A percentile compares a stretch with the other conserved stretches of the same genome.
These are phyloP conservation scores for Percopsis omiscomaycus DNA, from an alignment of 2,797 vertebrate genomes.

Conservation along the genomic window DNA sequence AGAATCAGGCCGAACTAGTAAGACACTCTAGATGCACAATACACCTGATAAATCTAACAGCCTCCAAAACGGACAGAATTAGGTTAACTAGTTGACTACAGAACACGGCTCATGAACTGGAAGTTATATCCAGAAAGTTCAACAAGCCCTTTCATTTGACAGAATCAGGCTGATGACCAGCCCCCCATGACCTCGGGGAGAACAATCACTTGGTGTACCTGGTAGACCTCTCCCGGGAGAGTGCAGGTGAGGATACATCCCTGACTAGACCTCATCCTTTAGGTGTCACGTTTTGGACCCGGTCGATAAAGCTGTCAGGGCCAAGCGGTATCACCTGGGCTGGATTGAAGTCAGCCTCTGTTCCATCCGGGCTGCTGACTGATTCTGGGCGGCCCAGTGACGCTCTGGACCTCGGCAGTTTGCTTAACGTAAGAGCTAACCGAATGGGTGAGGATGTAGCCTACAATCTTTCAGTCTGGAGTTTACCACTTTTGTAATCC, in stretches of 20 bases:
- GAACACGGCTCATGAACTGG: constrained; percentile 32
- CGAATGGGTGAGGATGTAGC: too few relatives aligned
- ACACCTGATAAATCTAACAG: constrained; percentile 42
- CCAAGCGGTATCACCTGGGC: constrained; percentile 67
- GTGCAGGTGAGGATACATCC: constrained; percentile 84
- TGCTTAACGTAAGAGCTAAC: constrained; percentile 1
- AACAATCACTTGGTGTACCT: constrained; percentile 76
- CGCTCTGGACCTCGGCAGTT: constrained; percentile 44
- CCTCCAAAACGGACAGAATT: constrained; percentile 56
- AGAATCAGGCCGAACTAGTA: constrained; percentile 21
- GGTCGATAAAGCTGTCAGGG: constrained; percentile 41
- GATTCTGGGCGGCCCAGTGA: constrained; percentile 41
- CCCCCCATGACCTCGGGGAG: constrained; percentile 31
- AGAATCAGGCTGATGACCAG: constrained; percentile 64
- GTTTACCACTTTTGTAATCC: constrained; percentile 36
- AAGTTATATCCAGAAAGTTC: constrained; percentile 17
- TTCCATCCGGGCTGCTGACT: constrained; percentile 75
- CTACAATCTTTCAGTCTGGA: constrained; percentile 12
- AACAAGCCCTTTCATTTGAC: constrained; percentile 45
- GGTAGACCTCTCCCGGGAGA: constrained; percentile 83
- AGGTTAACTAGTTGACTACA: constrained; percentile 50
- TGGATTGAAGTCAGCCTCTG: constrained; percentile 70
- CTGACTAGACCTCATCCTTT: constrained; percentile 80
- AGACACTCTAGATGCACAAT: constrained; percentile 16
- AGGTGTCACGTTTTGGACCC: constrained; percentile 69